These are phyloP conservation scores for Ascaphus truei DNA, from an alignment of 2,113 vertebrate species.

Conservation along the genomic window DNA sequence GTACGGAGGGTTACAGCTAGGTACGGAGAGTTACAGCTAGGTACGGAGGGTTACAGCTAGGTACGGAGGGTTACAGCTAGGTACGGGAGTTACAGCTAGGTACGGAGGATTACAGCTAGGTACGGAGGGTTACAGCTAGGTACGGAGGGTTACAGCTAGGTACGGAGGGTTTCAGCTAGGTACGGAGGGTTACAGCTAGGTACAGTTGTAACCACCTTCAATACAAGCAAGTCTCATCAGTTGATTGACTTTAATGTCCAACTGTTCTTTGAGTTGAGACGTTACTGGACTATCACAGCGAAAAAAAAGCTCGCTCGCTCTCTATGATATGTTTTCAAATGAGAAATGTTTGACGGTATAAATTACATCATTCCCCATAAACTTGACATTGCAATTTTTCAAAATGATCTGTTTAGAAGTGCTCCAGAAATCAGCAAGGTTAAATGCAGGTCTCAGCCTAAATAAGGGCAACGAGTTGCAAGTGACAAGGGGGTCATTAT, in stretches of 20 bases:
- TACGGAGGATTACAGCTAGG: too few species aligned
- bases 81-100: too few species aligned
- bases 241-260: conserved; percentile 5
- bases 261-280: not conserved
- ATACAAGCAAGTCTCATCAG: too few species aligned
- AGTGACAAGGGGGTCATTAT: not conserved
- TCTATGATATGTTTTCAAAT: not conserved
- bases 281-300: not conserved
- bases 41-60: too few species aligned
- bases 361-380: conserved; percentile 21
- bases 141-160: too few species aligned
- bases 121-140: too few species aligned
- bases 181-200: too few species aligned
- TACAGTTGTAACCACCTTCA: too few species aligned
- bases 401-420: conserved; percentile 11
- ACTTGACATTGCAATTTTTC: conserved; percentile 18
- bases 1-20: too few species aligned
- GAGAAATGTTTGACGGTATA: not conserved
- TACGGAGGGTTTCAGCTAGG: too few species aligned
- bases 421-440: conserved; percentile 7
- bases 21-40: too few species aligned
- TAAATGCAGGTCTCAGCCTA: conserved; percentile 3
- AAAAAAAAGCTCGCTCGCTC: not conserved
- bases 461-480: conserved; percentile 6
- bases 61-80: too few species aligned